Evolutionary conservation across 2,113 vertebrate genomes (phyloP).

Genomic region (Lamprologus ornatipinnis): DNA sequence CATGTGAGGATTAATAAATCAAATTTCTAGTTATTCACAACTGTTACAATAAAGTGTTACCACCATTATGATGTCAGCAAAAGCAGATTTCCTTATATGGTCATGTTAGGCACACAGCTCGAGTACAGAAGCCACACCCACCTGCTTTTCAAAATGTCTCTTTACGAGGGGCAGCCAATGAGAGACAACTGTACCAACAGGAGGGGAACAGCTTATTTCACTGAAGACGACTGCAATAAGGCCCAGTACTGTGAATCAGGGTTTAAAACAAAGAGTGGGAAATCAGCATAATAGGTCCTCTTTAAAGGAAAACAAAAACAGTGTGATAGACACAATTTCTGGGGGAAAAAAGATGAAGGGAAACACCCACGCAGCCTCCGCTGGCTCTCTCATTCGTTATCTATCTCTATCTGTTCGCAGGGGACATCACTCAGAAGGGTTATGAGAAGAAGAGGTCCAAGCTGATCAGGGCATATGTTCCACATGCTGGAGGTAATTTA

Average conservation of each 20-base stretch:
- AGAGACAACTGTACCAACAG: neutral
- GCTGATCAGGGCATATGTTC: constrained; percentile 90
- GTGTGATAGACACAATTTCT: neutral
- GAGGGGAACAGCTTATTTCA: neutral
- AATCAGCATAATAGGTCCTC: neutral
- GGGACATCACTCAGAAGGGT: constrained; percentile 96
- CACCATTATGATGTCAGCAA: neutral
- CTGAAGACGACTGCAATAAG: neutral
- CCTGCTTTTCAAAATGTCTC: neutral
- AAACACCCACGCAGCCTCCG: constrained; percentile 3
- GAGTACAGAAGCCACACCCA: neutral
- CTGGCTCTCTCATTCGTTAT: constrained; percentile 47
- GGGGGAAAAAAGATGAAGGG: accelerated
- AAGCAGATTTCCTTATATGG: neutral
- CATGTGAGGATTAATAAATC: neutral
- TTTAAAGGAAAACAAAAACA: neutral
- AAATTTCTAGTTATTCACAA: neutral
- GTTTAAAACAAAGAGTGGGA: neutral
- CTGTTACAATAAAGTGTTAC: neutral
- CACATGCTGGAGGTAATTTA: constrained; percentile 75
- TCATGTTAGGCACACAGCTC: neutral
- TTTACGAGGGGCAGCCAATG: neutral
- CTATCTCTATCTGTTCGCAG: constrained; percentile 72
- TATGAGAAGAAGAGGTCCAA: constrained; percentile 98
- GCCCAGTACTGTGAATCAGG: neutral